Conservation (phyloP, 2,113 vertebrate species). For the Actenoides hombroni region DNA sequence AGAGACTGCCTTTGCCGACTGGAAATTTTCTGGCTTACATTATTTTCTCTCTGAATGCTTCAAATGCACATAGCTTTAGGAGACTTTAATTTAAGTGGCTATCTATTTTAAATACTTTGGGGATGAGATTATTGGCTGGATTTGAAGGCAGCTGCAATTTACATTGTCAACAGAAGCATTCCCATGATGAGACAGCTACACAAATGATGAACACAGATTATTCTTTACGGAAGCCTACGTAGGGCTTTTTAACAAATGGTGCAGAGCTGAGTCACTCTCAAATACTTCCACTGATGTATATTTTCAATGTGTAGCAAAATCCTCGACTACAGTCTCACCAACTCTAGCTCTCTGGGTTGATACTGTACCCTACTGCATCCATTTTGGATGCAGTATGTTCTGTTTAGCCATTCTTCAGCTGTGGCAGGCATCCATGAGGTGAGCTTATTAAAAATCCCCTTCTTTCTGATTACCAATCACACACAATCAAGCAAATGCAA, state of each 20-base stretch:
- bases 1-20: neutral
- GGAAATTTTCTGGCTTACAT: neutral
- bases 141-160: neutral
- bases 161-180: neutral
- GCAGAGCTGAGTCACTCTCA: neutral
- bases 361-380: fast-evolving
- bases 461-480: neutral
- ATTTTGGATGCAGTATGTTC: neutral
- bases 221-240: neutral
- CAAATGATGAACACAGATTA: neutral
- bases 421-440: neutral
- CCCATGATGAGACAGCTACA: neutral
- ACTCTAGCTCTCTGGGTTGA: neutral
- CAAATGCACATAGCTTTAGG: neutral
- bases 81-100: neutral
- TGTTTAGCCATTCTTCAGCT: neutral
- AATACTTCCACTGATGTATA: neutral
- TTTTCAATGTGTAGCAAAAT: neutral
- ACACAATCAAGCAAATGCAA: neutral
- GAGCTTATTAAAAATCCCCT: neutral
- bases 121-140: neutral
- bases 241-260: neutral
- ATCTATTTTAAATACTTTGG: neutral
- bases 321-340: neutral
- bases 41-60: neutral